Base-by-base conservation (phyloP, 1,140 invertebrate genomes). In the Drosophila insularis region DNA sequence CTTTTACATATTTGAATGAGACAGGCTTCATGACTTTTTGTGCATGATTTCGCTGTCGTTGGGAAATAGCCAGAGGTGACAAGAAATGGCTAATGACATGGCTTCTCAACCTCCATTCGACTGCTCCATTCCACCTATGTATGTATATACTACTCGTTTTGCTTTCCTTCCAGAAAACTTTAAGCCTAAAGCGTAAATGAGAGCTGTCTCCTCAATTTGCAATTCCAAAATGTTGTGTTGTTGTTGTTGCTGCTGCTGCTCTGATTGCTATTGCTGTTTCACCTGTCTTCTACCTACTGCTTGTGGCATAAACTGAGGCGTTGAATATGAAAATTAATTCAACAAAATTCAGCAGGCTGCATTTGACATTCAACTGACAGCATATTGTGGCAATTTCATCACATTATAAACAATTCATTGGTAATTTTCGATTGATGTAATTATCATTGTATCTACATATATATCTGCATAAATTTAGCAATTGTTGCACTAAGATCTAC, bases 21-120 rank as follows among this genome's bases (percentile, higher is more conserved):
- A 8, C 14, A 14, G 21, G 27, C 23, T 53, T 40, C 55, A 64
- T 53, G 68, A 68, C 77, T 80, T 59, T 27, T 65, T 50, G 64
- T 31, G 56, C 55, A 39, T 80, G 68, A 80, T 80, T 80, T 59
- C 21, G 19, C 61, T 80, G 67, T 80, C 78, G 68, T 13, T 37
- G 35, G 54, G 21, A 62, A 43, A 17, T 32, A n/a, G 13, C 1
- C 11, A n/a, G n/a, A 35, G 35, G 55, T 4, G 14, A 32, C 14
- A 8, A 35, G 32, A 58, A 35, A 35, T 58, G 55, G 31, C 55
- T 32, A 17, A 56, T 56, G n/a, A 27, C n/a, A 10, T 31, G 23
- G n/a, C n/a, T 3, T 2, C 13, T n/a, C 23, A 31, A 4, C n/a
- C 53, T 10, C 21, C 23, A 4, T 23, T 23, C 23, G 23, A 23